Base-by-base conservation (phyloP, 2,888 invertebrate genomes). In the Ditula angustiorana region DNA sequence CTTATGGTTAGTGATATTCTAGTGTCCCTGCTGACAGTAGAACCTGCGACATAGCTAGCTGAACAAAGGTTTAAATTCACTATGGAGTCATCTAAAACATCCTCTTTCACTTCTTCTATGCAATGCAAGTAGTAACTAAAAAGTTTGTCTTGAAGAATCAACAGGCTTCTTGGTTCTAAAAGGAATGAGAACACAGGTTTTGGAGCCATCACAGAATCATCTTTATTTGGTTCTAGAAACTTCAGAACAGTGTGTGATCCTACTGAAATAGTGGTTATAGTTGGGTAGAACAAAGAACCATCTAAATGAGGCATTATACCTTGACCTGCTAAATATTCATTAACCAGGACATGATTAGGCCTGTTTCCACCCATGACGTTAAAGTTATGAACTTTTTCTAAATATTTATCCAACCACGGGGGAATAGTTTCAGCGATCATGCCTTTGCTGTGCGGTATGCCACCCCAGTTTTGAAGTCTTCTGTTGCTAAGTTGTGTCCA, bases 241-340 rank as follows among this genome's bases (percentile, higher is more conserved):
- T 98, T 96, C 47, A 99, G 92, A n/a, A 99, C 85, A 10, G 97
- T 96, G 81, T 98, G 97, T 0, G 98, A 97, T 0, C 98, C 98
- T 74, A 98, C 95, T 52, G 96, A 97, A 65, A 99, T 96, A 0
- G 99, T 99, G 16, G 98, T 96, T 61, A 99, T 97, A 11, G 96
- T 96, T 0, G 99, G 99, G 85, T 96, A 95, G 85, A 99, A 99
- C 13, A 99, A 89, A 0, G 98, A 97, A 0, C 99, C 99, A 90
- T 99, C 99, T 23, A 97, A 95, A 90, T 99, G 99, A 1, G 99
- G 97, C 97, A 99, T 97, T 67, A 99, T 99, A 11, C 99, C 99
- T 90, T 99, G 98, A 0, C 98, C 97, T 0, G 98, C 94, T 67
- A 95, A 85, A 89, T 99, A 99, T 87, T 99, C 99, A 92, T 99